These are phyloP conservation scores for Channa argus DNA, from an alignment of 2,113 vertebrate species.

Conservation along the genomic window DNA sequence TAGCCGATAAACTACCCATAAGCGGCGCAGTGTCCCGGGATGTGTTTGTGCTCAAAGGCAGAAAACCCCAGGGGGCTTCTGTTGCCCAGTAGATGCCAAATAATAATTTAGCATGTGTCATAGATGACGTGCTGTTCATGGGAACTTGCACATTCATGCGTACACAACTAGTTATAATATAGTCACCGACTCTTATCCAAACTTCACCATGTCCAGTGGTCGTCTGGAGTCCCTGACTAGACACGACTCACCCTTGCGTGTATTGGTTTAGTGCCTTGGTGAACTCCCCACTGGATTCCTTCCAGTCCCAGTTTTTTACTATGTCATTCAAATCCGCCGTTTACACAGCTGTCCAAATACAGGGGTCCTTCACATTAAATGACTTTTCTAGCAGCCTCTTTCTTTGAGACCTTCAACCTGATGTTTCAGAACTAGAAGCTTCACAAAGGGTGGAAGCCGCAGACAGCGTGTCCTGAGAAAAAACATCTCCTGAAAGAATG, in stretches of 20 bases:
- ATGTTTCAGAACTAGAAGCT: slow-evolving; percentile 3
- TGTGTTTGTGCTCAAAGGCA: slow-evolving; percentile 7
- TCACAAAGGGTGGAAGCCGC: background rate
- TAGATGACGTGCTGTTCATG: slow-evolving; percentile 5
- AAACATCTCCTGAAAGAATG: background rate
- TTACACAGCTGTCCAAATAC: slow-evolving; percentile 78
- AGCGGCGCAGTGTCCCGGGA: slow-evolving; percentile 15
- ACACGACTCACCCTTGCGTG: slow-evolving; percentile 35
- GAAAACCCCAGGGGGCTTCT: slow-evolving; percentile 36
- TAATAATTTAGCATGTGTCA: slow-evolving; percentile 1
- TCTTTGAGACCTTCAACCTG: slow-evolving; percentile 48
- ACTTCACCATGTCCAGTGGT: slow-evolving; percentile 21
- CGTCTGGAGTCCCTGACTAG: slow-evolving; percentile 48
- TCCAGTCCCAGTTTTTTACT: slow-evolving; percentile 41
- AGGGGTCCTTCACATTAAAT: slow-evolving; percentile 53
- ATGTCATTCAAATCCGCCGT: slow-evolving; percentile 47
- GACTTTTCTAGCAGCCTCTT: slow-evolving; percentile 34
- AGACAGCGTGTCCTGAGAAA: background rate
- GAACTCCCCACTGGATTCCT: slow-evolving; percentile 50
- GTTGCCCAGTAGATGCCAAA: background rate
- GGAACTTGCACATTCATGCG: background rate
- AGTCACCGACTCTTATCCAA: slow-evolving; percentile 33
- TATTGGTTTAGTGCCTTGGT: slow-evolving; percentile 50
- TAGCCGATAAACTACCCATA: slow-evolving; percentile 18
- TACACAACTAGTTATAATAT: slow-evolving; percentile 7